These are phyloP conservation scores for Drosophila atripex DNA, from an alignment of 2,888 invertebrate genomes.

Conservation along the genomic window DNA sequence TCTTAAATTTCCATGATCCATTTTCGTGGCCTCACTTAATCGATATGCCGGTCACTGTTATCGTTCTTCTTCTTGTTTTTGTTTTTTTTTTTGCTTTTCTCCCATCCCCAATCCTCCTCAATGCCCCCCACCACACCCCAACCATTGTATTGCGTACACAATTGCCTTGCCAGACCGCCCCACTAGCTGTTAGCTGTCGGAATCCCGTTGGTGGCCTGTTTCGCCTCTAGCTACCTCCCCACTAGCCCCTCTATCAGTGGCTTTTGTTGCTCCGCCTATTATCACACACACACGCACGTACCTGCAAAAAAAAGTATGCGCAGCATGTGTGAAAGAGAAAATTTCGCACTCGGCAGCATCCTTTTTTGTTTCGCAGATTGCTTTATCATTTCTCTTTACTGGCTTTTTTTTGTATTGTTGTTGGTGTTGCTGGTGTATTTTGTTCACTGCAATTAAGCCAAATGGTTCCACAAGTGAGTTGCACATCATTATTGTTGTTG, in stretches of 20 bases:
- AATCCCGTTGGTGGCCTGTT: slow-evolving; percentile 52
- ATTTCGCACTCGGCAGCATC: slow-evolving; percentile 42
- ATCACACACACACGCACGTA: slow-evolving; percentile 48
- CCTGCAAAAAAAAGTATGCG: slow-evolving; percentile 19
- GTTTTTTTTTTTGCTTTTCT: too few species aligned
- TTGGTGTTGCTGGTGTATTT: neutral
- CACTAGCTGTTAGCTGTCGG: slow-evolving; percentile 7
- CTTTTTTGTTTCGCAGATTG: slow-evolving; percentile 39
- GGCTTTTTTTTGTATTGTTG: neutral
- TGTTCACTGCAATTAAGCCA: slow-evolving; percentile 70
- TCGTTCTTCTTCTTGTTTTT: neutral
- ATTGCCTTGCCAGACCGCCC: slow-evolving; percentile 8
- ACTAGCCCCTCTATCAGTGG: slow-evolving; percentile 26
- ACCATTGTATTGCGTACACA: slow-evolving; percentile 7
- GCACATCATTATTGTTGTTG: slow-evolving; percentile 27
- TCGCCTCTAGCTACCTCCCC: slow-evolving; percentile 38
- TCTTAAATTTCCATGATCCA: slow-evolving; percentile 18
- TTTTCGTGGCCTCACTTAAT: slow-evolving; percentile 22
- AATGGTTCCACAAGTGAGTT: slow-evolving; percentile 76
- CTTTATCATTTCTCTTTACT: neutral
- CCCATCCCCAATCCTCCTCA: neutral
- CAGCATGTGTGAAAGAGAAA: slow-evolving; percentile 27
- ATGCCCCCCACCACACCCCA: neutral
- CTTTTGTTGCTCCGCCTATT: slow-evolving; percentile 77
- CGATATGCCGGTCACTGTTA: slow-evolving; percentile 35